A percentile compares a stretch with the other conserved stretches of the same genome.
Conservation (phyloP, 2,797 vertebrate genomes). For the Sebastes ruberrimus region DNA sequence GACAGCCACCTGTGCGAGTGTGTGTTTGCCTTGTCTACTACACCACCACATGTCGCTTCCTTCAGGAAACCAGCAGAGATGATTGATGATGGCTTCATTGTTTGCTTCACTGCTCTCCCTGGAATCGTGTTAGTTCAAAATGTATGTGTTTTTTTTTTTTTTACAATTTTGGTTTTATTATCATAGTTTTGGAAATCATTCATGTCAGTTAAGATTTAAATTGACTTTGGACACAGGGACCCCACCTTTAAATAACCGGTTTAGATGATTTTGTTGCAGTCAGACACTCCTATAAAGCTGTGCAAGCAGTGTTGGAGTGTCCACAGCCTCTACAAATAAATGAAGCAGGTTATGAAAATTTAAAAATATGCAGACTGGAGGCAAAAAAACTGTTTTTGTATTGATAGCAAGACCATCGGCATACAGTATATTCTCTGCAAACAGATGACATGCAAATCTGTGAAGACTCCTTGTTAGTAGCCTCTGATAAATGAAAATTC, state of each 20-base stretch:
- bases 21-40: slow-evolving; percentile 46
- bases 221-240: neutral
- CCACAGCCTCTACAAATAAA: neutral
- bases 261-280: neutral
- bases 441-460: slow-evolving; percentile 49
- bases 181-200: slow-evolving; percentile 1
- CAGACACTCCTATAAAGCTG: neutral
- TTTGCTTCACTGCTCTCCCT: slow-evolving; percentile 67
- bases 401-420: slow-evolving; percentile 23
- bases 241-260: neutral
- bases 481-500: slow-evolving; percentile 44
- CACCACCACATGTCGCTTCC: slow-evolving; percentile 70
- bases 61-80: slow-evolving; percentile 79
- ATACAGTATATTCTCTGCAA: slow-evolving; percentile 22
- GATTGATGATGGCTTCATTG: slow-evolving; percentile 81
- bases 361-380: slow-evolving; percentile 33
- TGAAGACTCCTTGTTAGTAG: slow-evolving; percentile 15
- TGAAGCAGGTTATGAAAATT: slow-evolving; percentile 3
- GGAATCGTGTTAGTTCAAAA: slow-evolving; percentile 70
- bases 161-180: neutral
- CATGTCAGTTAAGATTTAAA: neutral
- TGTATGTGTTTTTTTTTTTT: neutral
- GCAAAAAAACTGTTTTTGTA: slow-evolving; percentile 16
- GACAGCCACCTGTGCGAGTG: slow-evolving; percentile 63
- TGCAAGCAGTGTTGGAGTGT: neutral